Base-by-base conservation (phyloP, 2,888 invertebrate genomes). In the Epirrhoe alternata region DNA sequence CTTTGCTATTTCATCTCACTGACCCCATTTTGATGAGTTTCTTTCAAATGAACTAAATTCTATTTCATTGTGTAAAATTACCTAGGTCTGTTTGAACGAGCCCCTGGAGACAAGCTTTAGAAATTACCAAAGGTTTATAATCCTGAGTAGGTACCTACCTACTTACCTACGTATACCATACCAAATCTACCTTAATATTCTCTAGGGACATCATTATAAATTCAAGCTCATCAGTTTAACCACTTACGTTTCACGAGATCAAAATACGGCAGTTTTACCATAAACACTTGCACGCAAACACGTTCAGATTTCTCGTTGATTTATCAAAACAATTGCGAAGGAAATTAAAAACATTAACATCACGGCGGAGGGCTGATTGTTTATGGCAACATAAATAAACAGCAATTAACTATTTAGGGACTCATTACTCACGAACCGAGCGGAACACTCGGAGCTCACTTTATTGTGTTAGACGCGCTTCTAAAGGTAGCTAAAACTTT, bases 401-500 rank as follows among this genome's bases (percentile, higher is more conserved):
- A 63, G 54, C 65, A 70, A 71, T 70, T 62, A 71, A 71, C 63
- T 70, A 66, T 61, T 66, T 61, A 68, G 30, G 63, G 49, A 58
- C 53, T 59, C 61, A 73, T 64, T 60, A 66, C 58, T 31, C 52
- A 47, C 14, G 57, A 47, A 58, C 50, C 57, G 8, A 63, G 51
- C 17, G 51, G 30, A 50, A 6, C 57, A 50, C 51, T 14, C 14
- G 47, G 38, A 42, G 38, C 24, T 24, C 1, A 24, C 24, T 24
- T 24, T 24, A 24, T 24, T 24, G 24, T 24, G 24, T 24, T 24
- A 3, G 24, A 24, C 24, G 24, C 24, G 24, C 24, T 24, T 24
- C 1, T 3, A 24, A 24, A 24, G 24, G 35, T 38, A 38, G 35
- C 8, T 38, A 38, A 8, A 38, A 42, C 38, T 42, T 12, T 42